These are phyloP conservation scores for Dermatophagoides farinae DNA, from an alignment of 1,140 invertebrate genomes.

Conservation along the genomic window DNA sequence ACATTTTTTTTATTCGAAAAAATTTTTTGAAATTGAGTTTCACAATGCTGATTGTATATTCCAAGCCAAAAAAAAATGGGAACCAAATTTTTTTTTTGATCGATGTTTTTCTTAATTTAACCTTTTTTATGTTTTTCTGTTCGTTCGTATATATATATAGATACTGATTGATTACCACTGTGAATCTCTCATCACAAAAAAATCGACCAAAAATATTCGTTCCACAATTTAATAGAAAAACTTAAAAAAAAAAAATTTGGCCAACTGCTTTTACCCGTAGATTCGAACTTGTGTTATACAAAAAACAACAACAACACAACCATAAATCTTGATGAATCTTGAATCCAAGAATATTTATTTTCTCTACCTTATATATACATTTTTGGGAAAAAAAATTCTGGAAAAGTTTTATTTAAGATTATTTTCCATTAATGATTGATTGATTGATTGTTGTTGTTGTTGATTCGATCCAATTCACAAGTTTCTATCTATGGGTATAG, in stretches of 20 bases:
- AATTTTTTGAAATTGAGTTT: too few relatives aligned
- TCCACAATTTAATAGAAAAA: too few relatives aligned
- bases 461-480: neutral
- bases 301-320: neutral
- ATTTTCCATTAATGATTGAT: neutral
- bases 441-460: neutral
- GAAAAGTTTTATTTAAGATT: neutral
- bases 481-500: conserved; percentile 12
- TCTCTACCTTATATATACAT: neutral
- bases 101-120: too few relatives aligned
- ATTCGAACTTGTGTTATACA: conserved; percentile 6
- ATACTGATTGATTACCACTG: too few relatives aligned
- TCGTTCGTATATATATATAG: too few relatives aligned
- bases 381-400: neutral
- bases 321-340: neutral
- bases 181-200: too few relatives aligned
- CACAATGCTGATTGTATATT: too few relatives aligned
- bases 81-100: too few relatives aligned
- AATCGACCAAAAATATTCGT: too few relatives aligned
- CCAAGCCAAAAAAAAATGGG: too few relatives aligned
- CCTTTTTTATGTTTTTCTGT: too few relatives aligned
- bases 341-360: neutral
- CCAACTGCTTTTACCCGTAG: conserved; percentile 10
- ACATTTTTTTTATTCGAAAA: too few relatives aligned
- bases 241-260: neutral